Evolutionary conservation across 1,140 invertebrate species (phyloP).

Genomic region (Tetramorium parvispinum): DNA sequence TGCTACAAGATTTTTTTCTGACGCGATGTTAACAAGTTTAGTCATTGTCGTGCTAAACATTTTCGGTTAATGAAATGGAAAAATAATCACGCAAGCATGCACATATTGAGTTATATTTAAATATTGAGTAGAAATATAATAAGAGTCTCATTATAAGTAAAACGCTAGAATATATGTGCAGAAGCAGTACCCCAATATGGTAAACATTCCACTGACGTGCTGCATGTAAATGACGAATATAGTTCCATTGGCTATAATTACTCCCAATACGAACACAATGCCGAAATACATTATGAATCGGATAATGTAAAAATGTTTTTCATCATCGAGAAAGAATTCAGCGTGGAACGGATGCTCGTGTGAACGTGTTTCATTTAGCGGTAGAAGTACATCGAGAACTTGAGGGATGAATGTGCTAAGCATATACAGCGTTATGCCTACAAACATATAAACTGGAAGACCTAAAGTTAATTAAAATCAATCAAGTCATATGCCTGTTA

Average conservation of each 20-base stretch:
- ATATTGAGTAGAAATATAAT: not conserved
- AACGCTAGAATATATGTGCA: not conserved
- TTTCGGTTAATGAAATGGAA: not conserved
- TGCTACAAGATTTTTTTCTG: not conserved
- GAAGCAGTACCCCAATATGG: conserved; percentile 59
- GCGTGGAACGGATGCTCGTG: conserved; percentile 9
- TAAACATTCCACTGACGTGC: conserved; percentile 66
- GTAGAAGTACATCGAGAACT: conserved; percentile 46
- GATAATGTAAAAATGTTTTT: conserved; percentile 60
- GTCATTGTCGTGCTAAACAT: not conserved
- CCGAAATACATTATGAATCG: conserved; percentile 12
- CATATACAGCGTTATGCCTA: not conserved
- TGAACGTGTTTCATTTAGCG: conserved; percentile 53
- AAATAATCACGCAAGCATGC: too few species aligned
- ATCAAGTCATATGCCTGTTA: not conserved
- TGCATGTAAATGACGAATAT: conserved; percentile 51
- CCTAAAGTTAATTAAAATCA: conserved; percentile 1
- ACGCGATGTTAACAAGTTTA: not conserved
- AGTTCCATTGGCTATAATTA: conserved; percentile 1
- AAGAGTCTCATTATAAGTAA: not conserved
- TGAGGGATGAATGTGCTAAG: conserved; percentile 8
- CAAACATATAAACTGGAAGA: conserved; percentile 1
- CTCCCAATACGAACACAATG: not conserved
- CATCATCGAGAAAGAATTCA: conserved; percentile 45
- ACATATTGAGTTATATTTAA: too few species aligned